A percentile compares a stretch with the other conserved stretches of the same genome.
Evolutionary conservation across 2,113 vertebrate species (phyloP).

Genomic region (Hippoglossus stenolepis): DNA sequence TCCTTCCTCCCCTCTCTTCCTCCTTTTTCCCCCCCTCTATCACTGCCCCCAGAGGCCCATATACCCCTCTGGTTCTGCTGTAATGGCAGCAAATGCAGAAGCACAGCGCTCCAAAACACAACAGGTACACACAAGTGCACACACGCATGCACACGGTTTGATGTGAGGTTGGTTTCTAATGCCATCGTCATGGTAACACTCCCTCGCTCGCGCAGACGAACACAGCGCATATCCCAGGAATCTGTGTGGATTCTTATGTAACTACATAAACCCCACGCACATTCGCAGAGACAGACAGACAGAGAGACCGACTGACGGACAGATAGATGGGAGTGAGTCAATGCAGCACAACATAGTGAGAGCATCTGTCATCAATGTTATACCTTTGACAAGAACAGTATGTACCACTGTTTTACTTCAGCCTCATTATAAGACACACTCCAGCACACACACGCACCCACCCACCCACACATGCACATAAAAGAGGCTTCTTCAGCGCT

Average conservation of each 20-base stretch:
- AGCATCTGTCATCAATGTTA: constrained; percentile 67
- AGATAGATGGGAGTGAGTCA: constrained; percentile 65
- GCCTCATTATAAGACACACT: constrained; percentile 57
- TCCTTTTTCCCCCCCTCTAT: constrained; percentile 12
- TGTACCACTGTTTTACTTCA: constrained; percentile 62
- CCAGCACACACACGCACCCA: not conserved
- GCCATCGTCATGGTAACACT: constrained; percentile 84
- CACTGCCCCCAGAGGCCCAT: constrained; percentile 23
- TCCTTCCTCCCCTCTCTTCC: constrained; percentile 3
- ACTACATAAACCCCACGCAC: constrained; percentile 64
- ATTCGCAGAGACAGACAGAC: constrained; percentile 46
- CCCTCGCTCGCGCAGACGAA: constrained; percentile 72
- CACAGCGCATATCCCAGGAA: constrained; percentile 63
- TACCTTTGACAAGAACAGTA: constrained; percentile 73
- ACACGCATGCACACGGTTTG: constrained; percentile 40
- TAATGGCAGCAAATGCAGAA: constrained; percentile 37
- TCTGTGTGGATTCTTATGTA: constrained; percentile 79
- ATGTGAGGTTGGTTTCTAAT: constrained; percentile 75
- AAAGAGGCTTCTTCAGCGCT: constrained; percentile 30
- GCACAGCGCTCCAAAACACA: constrained; percentile 7
- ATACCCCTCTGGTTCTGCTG: constrained; percentile 8
- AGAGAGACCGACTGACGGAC: constrained; percentile 28
- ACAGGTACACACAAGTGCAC: constrained; percentile 51
- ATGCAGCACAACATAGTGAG: constrained; percentile 64
- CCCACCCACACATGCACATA: not conserved